These are phyloP conservation scores for Meganola albula DNA, from an alignment of 2,888 invertebrate species.

Conservation along the genomic window DNA sequence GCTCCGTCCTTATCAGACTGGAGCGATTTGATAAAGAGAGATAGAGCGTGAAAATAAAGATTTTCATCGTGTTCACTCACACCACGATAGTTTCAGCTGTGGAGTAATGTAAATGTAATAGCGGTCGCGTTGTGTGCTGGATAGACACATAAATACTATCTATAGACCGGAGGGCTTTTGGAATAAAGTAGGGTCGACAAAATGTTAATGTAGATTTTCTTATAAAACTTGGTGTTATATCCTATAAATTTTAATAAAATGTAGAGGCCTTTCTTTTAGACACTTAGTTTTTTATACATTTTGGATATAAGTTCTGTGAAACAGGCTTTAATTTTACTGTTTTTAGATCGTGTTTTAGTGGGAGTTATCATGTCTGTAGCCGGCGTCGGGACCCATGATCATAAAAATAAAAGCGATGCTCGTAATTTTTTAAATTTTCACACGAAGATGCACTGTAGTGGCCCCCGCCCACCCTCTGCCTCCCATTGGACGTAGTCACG, in stretches of 20 bases:
- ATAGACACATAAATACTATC: slow-evolving; percentile 42
- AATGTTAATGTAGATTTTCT: slow-evolving; percentile 52
- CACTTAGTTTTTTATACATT: too few relatives aligned
- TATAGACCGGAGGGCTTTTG: slow-evolving; percentile 53
- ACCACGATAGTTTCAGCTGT: slow-evolving; percentile 58
- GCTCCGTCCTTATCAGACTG: slow-evolving; percentile 76
- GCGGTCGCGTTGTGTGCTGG: slow-evolving; percentile 51
- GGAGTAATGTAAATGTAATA: slow-evolving; percentile 45
- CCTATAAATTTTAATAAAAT: too few relatives aligned
- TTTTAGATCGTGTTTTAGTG: slow-evolving; percentile 33
- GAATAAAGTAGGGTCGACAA: slow-evolving; percentile 64
- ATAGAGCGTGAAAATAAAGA: slow-evolving; percentile 79
- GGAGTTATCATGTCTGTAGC: slow-evolving; percentile 31
- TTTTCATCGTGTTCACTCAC: slow-evolving; percentile 78
- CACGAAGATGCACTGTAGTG: slow-evolving; percentile 47
- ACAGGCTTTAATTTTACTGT: slow-evolving; percentile 31
- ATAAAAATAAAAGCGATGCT: slow-evolving; percentile 48
- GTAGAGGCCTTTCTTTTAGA: too few relatives aligned
- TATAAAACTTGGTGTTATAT: slow-evolving; percentile 40
- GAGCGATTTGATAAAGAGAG: slow-evolving; percentile 77
- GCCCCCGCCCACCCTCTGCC: slow-evolving; percentile 41
- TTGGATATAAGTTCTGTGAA: slow-evolving; percentile 18
- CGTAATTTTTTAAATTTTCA: slow-evolving; percentile 58
- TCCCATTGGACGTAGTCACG: slow-evolving; percentile 49
- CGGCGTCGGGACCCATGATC: slow-evolving; percentile 38